Evolutionary conservation across 2,888 invertebrate species (phyloP), one percentile per base, ranked within the genome.

Genomic region (Meganola albula): DNA sequence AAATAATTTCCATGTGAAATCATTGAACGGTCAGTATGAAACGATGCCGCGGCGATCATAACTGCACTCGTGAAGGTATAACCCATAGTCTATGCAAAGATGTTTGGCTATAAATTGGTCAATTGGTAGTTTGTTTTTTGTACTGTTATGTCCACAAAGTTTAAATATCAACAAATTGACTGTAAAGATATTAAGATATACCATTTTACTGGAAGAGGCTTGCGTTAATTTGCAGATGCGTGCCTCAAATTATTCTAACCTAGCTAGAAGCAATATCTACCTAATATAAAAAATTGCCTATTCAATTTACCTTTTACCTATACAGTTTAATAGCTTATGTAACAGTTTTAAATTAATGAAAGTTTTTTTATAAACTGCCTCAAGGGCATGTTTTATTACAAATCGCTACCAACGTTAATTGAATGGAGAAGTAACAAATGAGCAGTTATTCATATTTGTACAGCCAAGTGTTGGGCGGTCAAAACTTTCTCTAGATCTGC

Each of bases 401-500:
- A n/a, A n/a, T 45, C 27, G 29, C 38, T 34, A 40, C 30, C 24
- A 22, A 10, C 34, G 9, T 35, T 48, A 38, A 38, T 46, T 44
- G 49, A 34, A 48, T 28, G 42, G 38, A 44, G 36, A 27, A 44
- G 28, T 44, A 39, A 33, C 36, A 37, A 43, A 45, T 44, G 35
- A 37, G 41, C 33, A 42, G 37, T 39, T 37, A 37, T 44, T 44
- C 40, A 44, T 48, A 46, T 45, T 42, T 44, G 42, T 48, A 45
- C 38, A 47, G 42, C 37, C 50, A 49, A 50, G 52, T 56, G 53
- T 49, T 37, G 52, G 43, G 43, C 41, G 42, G 42, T 40, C 45
- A 37, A n/a, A n/a, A 77, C 84, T 84, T 83, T 84, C 83, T 76
- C 83, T 75, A 64, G 58, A 66, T 67, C 62, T 55, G 52, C 50